Conservation (phyloP, 1,140 invertebrate genomes). For the Proales similis region DNA sequence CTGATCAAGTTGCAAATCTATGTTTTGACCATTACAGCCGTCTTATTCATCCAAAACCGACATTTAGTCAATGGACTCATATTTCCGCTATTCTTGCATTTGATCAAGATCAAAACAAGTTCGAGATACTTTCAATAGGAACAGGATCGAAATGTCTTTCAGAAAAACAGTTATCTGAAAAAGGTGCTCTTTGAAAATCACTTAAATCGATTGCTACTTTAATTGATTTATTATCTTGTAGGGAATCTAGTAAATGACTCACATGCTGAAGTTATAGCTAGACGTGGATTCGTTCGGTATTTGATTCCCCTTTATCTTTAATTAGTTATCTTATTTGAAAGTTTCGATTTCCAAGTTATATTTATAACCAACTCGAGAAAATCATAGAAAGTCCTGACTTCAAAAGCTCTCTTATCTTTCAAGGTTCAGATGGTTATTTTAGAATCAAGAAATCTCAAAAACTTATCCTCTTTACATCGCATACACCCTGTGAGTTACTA, state of each 20-base stretch:
- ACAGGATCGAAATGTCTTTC: slow-evolving; percentile 87
- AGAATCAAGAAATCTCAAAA: slow-evolving; percentile 58
- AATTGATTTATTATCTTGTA: not conserved
- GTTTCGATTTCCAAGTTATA: slow-evolving; percentile 41
- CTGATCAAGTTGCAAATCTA: slow-evolving; percentile 56
- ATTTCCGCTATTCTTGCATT: slow-evolving; percentile 63
- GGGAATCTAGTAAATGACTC: slow-evolving; percentile 73
- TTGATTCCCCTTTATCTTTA: slow-evolving; percentile 54
- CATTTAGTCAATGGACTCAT: slow-evolving; percentile 69
- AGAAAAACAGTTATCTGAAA: slow-evolving; percentile 59
- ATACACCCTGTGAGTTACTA: slow-evolving; percentile 66
- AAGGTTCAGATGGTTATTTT: slow-evolving; percentile 41
- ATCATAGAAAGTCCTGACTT: not conserved
- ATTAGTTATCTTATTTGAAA: not conserved
- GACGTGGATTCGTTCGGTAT: slow-evolving; percentile 71
- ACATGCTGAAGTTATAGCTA: slow-evolving; percentile 79
- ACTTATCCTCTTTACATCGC: slow-evolving; percentile 78
- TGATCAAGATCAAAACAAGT: slow-evolving; percentile 39
- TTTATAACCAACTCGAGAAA: slow-evolving; percentile 43
- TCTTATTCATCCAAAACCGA: slow-evolving; percentile 73
- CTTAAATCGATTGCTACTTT: not conserved
- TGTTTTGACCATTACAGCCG: slow-evolving; percentile 61
- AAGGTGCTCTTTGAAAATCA: slow-evolving; percentile 49
- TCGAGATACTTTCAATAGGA: slow-evolving; percentile 68
- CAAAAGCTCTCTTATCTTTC: slow-evolving; percentile 40